These are phyloP conservation scores for Stegophylla sp. DNA, from an alignment of 2,888 invertebrate species.

Conservation along the genomic window DNA sequence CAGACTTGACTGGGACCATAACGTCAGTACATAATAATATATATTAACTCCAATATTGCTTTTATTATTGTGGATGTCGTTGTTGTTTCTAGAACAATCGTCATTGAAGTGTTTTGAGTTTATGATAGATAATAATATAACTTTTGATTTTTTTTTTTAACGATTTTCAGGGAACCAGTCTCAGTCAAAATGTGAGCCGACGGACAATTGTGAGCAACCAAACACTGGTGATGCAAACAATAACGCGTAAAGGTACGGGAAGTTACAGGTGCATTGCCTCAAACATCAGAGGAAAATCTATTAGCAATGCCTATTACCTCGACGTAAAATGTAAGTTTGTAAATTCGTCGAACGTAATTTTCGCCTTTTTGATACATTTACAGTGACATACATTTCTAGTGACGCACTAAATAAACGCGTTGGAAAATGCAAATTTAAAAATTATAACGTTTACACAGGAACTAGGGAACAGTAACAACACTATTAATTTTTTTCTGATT, in stretches of 20 bases:
- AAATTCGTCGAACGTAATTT: background rate
- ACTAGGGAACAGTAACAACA: no score
- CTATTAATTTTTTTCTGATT: no score
- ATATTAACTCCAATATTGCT: no score
- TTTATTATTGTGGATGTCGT: no score
- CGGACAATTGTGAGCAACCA: conserved; percentile 62
- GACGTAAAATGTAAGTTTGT: conserved; percentile 63
- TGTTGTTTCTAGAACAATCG: no score
- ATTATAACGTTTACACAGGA: no score
- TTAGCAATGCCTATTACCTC: conserved; percentile 62
- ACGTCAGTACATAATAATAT: conserved; percentile 62
- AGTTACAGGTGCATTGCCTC: conserved; percentile 62
- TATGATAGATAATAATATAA: no score
- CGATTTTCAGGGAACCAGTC: conserved; percentile 60
- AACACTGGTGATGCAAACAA: conserved; percentile 62
- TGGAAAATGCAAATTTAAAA: no score
- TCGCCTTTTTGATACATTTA: no score
- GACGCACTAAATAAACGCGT: no score
- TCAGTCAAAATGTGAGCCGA: conserved; percentile 58
- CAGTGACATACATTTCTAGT: no score
- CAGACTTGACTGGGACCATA: conserved; percentile 65
- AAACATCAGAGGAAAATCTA: conserved; percentile 62
- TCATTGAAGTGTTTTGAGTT: no score
- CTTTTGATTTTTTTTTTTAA: background rate
- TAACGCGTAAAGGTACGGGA: conserved; percentile 62